phyloP scores from a whole-genome alignment of 2,888 invertebrate species.

The Sphaeridia pumilis region DNA sequence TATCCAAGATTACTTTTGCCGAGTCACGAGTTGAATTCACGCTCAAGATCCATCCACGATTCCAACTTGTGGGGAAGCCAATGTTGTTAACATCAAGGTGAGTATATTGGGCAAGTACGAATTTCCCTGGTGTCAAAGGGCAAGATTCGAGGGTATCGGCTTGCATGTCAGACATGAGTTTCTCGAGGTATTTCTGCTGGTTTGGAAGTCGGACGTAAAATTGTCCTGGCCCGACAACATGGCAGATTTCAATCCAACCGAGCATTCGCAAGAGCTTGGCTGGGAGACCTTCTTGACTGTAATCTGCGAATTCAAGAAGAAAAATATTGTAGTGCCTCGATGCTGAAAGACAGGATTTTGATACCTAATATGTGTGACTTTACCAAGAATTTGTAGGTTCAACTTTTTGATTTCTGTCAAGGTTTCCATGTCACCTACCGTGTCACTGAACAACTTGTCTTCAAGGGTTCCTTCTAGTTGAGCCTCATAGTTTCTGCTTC shows the following conservation, averaged over 20 bases:
- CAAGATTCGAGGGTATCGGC: background rate
- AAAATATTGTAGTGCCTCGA: no score
- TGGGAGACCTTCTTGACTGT: no score
- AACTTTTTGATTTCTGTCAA: no score
- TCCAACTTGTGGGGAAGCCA: constrained; percentile 1
- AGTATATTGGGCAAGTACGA: constrained; percentile 2
- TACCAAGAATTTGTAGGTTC: no score
- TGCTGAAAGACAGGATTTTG: no score
- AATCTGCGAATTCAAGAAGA: no score
- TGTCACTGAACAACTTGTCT: no score
- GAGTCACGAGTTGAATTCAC: background rate
- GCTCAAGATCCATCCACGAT: constrained; percentile 6
- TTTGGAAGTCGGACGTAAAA: constrained; percentile 7
- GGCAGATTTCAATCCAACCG: constrained; percentile 8
- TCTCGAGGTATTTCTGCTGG: background rate
- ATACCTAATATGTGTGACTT: no score
- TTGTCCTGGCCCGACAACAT: constrained; percentile 2
- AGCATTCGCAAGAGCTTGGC: background rate
- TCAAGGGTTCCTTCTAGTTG: no score
- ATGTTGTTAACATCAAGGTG: background rate
- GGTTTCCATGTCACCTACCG: no score
- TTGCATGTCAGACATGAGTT: background rate
- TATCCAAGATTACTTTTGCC: constrained; percentile 6
- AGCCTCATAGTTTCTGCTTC: no score
- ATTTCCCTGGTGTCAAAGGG: background rate